phyloP scores from a whole-genome alignment of 2,888 invertebrate species.

The Xanthia togata region DNA sequence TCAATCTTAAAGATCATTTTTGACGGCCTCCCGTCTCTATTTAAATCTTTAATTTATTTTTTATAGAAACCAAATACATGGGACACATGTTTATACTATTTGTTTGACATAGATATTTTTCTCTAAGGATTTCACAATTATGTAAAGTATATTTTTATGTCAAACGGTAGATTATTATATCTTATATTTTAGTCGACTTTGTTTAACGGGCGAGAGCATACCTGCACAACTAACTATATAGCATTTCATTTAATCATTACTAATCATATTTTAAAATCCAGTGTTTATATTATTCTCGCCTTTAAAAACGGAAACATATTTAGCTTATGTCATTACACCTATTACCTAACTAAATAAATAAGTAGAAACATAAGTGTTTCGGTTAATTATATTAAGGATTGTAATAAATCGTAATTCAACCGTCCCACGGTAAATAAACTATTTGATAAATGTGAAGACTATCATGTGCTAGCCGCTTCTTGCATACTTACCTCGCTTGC shows the following conservation, averaged over 20 bases:
- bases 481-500: slow-evolving; percentile 50
- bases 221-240: slow-evolving; percentile 58
- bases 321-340: slow-evolving; percentile 54
- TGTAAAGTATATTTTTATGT: slow-evolving; percentile 56
- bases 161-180: slow-evolving; percentile 58
- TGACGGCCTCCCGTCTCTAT: slow-evolving; percentile 27
- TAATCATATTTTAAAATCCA: slow-evolving; percentile 44
- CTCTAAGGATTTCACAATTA: slow-evolving; percentile 43
- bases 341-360: slow-evolving; percentile 53
- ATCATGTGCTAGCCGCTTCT: slow-evolving; percentile 48
- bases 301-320: slow-evolving; percentile 57
- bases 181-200: slow-evolving; percentile 54
- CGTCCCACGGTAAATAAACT: slow-evolving; percentile 59
- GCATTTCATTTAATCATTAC: slow-evolving; percentile 56
- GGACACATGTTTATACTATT: slow-evolving; percentile 65
- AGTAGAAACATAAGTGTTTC: slow-evolving; percentile 54
- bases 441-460: slow-evolving; percentile 55
- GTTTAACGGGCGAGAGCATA: slow-evolving; percentile 49
- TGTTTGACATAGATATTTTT: slow-evolving; percentile 66
- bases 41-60: slow-evolving; percentile 71
- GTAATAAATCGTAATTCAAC: slow-evolving; percentile 56
- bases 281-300: slow-evolving; percentile 53
- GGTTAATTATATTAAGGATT: slow-evolving; percentile 49
- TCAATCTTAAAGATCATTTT: slow-evolving; percentile 20
- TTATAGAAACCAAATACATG: slow-evolving; percentile 75